phyloP scores from a whole-genome alignment of 2,113 vertebrate species.

The Coptodon bakossiorum region DNA sequence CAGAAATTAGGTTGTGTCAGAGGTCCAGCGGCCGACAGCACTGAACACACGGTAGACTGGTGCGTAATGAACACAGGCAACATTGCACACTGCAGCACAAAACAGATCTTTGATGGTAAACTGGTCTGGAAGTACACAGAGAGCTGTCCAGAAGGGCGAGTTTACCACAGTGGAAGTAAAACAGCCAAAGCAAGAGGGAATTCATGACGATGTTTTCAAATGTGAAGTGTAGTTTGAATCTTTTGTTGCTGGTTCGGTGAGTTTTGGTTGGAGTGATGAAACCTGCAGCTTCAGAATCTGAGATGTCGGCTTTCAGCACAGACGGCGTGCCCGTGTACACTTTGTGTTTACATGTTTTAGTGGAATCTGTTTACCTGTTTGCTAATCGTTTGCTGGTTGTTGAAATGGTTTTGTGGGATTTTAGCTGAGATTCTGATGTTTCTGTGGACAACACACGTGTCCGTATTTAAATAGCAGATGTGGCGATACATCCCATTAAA shows the following conservation, averaged over 20 bases:
- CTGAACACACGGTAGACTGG: no score
- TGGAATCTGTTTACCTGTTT: neutral
- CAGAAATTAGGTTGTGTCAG: no score
- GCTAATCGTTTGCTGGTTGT: neutral
- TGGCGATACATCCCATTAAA: accelerated
- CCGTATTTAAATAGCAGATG: neutral
- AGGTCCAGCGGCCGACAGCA: no score
- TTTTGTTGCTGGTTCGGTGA: neutral
- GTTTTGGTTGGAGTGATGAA: neutral
- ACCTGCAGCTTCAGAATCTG: neutral
- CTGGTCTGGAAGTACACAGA: neutral
- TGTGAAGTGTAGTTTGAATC: no score
- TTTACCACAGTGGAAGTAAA: neutral
- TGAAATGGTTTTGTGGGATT: neutral
- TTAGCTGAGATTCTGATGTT: neutral
- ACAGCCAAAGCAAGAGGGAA: neutral
- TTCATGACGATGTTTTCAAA: neutral
- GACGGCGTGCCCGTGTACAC: neutral
- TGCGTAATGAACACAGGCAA: no score
- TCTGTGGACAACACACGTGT: neutral
- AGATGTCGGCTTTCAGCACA: neutral
- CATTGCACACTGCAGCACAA: no score
- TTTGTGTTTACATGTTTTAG: neutral
- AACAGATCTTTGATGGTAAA: no score
- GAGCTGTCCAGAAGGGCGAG: accelerated